Evolutionary conservation across 2,113 vertebrate species (phyloP).

Genomic region (Megaceryle torquata): DNA sequence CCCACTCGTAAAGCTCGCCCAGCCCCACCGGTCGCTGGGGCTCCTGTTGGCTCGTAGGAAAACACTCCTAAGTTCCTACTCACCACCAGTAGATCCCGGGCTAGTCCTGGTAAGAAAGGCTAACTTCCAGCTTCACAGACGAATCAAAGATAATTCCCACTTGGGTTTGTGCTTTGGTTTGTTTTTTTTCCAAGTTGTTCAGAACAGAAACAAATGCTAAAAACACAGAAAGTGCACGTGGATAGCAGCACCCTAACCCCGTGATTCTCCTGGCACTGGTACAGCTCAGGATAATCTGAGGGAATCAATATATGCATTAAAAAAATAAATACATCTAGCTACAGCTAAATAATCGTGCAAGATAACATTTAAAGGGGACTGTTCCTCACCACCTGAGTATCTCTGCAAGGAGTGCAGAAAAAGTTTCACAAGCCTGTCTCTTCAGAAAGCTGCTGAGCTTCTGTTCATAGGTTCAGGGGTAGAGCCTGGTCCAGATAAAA

Average conservation of each 20-base stretch:
- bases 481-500: neutral
- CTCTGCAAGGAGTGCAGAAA: neutral
- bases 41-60: no score
- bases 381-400: fast-evolving
- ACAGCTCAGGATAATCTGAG: neutral
- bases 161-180: neutral
- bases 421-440: fast-evolving
- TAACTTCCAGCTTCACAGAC: neutral
- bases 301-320: fast-evolving
- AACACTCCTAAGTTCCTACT: neutral
- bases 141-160: neutral
- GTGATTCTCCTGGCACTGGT: neutral
- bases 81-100: neutral
- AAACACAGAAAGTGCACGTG: fast-evolving
- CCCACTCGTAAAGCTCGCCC: neutral
- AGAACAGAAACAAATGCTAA: fast-evolving
- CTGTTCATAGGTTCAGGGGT: fast-evolving
- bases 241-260: neutral
- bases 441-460: neutral
- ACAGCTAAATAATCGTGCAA: neutral
- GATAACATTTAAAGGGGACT: neutral
- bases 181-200: fast-evolving
- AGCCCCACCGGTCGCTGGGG: fast-evolving
- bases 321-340: neutral
- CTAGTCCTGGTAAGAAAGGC: neutral